These are phyloP conservation scores for Tachystola acroxantha DNA, from an alignment of 2,888 invertebrate species.

Conservation along the genomic window DNA sequence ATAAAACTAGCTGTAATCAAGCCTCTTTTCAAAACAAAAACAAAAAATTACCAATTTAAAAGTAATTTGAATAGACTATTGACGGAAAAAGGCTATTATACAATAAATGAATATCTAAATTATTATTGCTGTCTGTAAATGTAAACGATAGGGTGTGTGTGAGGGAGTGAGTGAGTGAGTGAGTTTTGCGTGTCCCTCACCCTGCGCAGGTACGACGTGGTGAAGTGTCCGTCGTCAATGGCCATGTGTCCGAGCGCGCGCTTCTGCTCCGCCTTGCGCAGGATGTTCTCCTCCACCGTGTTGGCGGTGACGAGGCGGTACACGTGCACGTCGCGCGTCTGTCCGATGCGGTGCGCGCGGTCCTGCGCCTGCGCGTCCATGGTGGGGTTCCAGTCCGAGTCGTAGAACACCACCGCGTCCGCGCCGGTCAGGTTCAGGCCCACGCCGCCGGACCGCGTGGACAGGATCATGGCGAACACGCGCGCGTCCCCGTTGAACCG, in stretches of 20 bases:
- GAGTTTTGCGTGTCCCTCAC: conserved; percentile 21
- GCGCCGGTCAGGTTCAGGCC: conserved; percentile 99
- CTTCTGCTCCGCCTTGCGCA: conserved; percentile 99
- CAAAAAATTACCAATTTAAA: too few species aligned
- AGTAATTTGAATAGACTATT: too few species aligned
- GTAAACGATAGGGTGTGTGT: not conserved
- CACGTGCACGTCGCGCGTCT: conserved; percentile 99
- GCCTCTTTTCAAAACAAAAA: too few species aligned
- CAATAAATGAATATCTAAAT: too few species aligned
- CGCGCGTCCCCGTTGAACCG: conserved; percentile 98
- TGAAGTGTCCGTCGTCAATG: conserved; percentile 99
- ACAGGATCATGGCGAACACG: conserved; percentile 98
- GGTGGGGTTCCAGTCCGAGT: conserved; percentile 99
- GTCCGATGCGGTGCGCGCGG: conserved; percentile 98
- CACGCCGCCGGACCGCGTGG: conserved; percentile 97
- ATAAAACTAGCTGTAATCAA: too few species aligned
- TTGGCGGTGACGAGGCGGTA: conserved; percentile 97
- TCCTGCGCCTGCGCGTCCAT: conserved; percentile 98
- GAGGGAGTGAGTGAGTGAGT: not conserved
- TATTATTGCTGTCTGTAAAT: too few species aligned
- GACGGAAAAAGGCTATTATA: too few species aligned
- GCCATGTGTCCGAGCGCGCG: conserved; percentile 96
- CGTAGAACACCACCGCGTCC: conserved; percentile 99
- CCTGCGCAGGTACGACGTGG: conserved; percentile 95
- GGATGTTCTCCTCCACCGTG: conserved; percentile 99